phyloP scores from a whole-genome alignment of 2,797 vertebrate species.

The Lepus townsendii region DNA sequence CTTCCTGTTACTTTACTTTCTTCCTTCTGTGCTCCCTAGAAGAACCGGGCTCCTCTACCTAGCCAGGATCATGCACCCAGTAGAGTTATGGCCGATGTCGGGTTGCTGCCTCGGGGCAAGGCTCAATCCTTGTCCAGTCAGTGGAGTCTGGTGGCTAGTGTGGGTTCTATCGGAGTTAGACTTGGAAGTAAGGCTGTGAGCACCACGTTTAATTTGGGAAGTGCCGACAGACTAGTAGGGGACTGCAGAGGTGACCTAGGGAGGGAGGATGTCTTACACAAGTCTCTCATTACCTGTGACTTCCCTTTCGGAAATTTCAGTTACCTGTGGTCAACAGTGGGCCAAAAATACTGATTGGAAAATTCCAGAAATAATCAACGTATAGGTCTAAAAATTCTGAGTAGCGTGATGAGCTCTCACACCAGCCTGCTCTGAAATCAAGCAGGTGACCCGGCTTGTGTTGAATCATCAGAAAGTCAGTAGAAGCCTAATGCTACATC shows the following conservation, averaged over 20 bases:
- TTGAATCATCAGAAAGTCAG: background rate
- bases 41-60: background rate
- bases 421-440: background rate
- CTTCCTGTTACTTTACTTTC: background rate
- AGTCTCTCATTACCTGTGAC: background rate
- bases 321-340: background rate
- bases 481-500: background rate
- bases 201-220: background rate
- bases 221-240: background rate
- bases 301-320: background rate
- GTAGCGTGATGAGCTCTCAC: background rate
- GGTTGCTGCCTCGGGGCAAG: background rate
- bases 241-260: background rate
- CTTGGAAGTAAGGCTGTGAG: background rate
- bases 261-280: background rate
- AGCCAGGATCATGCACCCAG: background rate
- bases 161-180: background rate
- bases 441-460: background rate
- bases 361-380: background rate
- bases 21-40: background rate
- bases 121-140: background rate
- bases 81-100: background rate
- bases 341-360: background rate
- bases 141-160: background rate
- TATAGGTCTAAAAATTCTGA: background rate